Conservation (phyloP, 2,888 invertebrate genomes). For the Entomobrya multifasciata region DNA sequence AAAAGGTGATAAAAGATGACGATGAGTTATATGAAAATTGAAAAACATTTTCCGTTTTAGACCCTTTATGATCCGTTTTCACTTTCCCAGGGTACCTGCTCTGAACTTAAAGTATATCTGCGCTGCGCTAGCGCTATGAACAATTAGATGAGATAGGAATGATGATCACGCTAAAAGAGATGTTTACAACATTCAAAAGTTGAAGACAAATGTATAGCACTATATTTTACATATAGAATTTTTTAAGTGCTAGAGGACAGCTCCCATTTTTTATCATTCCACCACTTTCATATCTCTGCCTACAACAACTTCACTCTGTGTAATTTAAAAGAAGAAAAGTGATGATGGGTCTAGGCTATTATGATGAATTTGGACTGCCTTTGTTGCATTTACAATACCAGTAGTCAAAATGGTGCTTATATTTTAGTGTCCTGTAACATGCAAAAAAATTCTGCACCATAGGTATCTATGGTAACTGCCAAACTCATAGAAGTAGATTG, state of each 20-base stretch:
- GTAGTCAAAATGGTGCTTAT: too few species aligned
- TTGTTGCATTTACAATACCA: slow-evolving; percentile 30
- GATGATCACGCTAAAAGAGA: neutral
- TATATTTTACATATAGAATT: neutral
- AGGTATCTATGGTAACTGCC: too few species aligned
- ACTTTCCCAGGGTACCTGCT: too few species aligned
- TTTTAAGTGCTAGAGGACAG: neutral
- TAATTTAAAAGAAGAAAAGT: slow-evolving; percentile 22
- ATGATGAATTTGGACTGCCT: slow-evolving; percentile 19
- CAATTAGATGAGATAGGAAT: neutral
- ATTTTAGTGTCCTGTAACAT: neutral
- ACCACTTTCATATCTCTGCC: neutral
- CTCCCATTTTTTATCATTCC: neutral
- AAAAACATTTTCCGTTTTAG: neutral
- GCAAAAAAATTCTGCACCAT: too few species aligned
- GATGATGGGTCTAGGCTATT: neutral
- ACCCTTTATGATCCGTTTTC: too few species aligned
- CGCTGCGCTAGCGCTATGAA: too few species aligned
- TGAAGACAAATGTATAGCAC: too few species aligned
- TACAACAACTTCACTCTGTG: neutral
- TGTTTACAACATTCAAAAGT: slow-evolving; percentile 3
- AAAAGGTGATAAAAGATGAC: slow-evolving; percentile 18
- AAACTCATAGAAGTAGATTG: too few species aligned
- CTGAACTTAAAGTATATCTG: too few species aligned
- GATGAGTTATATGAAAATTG: neutral